Base-by-base conservation (phyloP, 2,113 vertebrate genomes). In the Neofelis nebulosa region DNA sequence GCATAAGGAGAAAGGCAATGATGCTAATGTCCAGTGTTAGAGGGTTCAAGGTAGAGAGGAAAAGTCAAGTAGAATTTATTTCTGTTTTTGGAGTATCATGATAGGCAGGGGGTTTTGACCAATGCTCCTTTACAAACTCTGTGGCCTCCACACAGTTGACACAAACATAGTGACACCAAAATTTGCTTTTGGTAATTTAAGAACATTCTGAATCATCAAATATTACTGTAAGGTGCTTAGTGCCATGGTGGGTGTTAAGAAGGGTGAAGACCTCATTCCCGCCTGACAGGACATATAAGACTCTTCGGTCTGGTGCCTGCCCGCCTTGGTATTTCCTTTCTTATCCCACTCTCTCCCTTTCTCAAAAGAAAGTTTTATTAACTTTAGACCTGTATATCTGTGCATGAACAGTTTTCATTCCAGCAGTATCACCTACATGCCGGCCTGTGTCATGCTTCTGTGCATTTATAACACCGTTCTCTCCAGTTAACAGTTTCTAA, bases 381-480 rank as follows among this genome's bases (percentile, higher is more conserved):
- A 11, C 61, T 11, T 50, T 73, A 27, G 18, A 7, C 5, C 6
- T 18, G 9, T 3, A 7, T 4, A 1, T 27, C 14, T 9, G 13
- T 4, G 12, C n/a, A 27, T 16, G 9, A 38, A 16, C 82, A 25
- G 2, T 33, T 36, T 36, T 18, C 7, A 16, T 27, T 18, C 57
- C 5, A 13, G n/a, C 52, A 15, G 38, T 19, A 18, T 9, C 41
- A 4, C 15, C 61, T 25, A 48, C 27, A 16, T n/a, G 29, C 36
- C 3, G 0, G 0, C 1, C 11, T 11, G 0, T 11, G 18, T 10
- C 15, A 3, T 0, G 7, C 1, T 5, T 73, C 48, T 50, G 4
- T 15, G 38, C 36, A 38, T 63, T 29, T 3, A 0, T 8, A 9
- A 29, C 21, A 1, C 38, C 4, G 0, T 57, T 21, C 23, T 45